phyloP scores from a whole-genome alignment of 2,797 vertebrate genomes.

The Bucorvus abyssinicus region DNA sequence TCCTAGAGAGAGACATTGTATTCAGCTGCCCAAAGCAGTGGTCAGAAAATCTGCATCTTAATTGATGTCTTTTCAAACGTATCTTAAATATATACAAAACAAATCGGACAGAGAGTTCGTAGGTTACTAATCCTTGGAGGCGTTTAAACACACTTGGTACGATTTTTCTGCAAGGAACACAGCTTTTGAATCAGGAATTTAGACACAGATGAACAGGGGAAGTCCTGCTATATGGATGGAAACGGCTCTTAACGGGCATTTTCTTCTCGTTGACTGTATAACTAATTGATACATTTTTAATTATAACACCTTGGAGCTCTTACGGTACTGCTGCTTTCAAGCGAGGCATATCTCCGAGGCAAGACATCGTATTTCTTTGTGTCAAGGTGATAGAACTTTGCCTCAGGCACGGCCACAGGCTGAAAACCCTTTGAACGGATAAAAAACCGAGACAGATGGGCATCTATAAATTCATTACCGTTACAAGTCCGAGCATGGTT shows the following conservation, averaged over 20 bases:
- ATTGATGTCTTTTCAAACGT: not conserved
- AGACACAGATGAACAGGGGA: not conserved
- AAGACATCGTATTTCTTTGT: conserved; percentile 60
- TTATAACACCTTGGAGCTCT: conserved; percentile 50
- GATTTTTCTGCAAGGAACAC: conserved; percentile 16
- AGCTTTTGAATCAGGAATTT: not conserved
- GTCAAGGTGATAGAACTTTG: conserved; percentile 70
- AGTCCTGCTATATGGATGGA: not conserved
- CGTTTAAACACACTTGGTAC: not conserved
- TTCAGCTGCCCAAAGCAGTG: not conserved
- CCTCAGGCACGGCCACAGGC: conserved; percentile 67
- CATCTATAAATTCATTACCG: conserved; percentile 44
- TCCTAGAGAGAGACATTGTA: not conserved
- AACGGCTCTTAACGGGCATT: not conserved
- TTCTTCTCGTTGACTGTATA: conserved; percentile 20
- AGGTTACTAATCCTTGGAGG: not conserved
- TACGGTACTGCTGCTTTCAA: conserved; percentile 32
- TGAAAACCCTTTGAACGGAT: conserved; percentile 62
- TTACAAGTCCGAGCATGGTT: not conserved
- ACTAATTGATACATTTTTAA: conserved; percentile 70
- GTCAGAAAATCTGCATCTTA: conserved; percentile 44
- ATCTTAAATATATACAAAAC: not conserved
- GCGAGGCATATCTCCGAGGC: conserved; percentile 55
- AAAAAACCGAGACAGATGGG: conserved; percentile 58
- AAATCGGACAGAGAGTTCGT: not conserved